Base-by-base conservation (phyloP, 2,113 vertebrate species). In the Cololabis saira region DNA sequence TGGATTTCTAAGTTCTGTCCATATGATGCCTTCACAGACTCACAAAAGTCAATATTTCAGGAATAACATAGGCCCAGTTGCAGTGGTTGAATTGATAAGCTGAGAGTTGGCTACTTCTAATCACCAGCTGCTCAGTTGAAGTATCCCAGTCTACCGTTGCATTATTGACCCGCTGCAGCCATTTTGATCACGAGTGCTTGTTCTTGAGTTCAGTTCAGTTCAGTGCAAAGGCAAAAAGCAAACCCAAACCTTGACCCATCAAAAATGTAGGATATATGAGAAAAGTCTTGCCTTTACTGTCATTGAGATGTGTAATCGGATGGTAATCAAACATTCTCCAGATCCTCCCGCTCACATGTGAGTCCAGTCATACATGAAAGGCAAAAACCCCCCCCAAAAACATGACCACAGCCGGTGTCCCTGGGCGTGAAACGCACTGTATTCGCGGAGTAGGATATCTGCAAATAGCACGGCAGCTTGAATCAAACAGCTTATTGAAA, bases 401-500 rank as follows among this genome's bases (percentile, higher is more conserved):
- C 67, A 50, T 9, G 61, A 76, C 78, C 44, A 64, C 54, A 42
- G 54, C 12, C 40, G 21, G 2, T 15, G 40, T 81, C 61, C 62
- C 70, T 30, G 15, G 48, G 61, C 53, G 50, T 58, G 37, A 73
- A 71, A 64, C 37, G 30, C 62, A 62, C 63, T 4, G 47, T 44
- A 47, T 83, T 76, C 79, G 62, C 72, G 82, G 85, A 53, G 85
- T 79, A 70, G 43, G 62, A 71, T 70, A 74, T 77, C 73, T 78
- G 84, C 81, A 86, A 83, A 91, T 82, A 82, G 80, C 83, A 83
- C 69, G 80, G 76, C 41, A 48, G 57, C 60, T 75, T 17, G 76
- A 84, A 84, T 87, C 57, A 81, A 79, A 81, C 73, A 65, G 81
- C 76, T 81, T 78, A 89, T 86, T 86, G 72, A 84, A 89, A 87